Conservation (phyloP, 1,140 invertebrate genomes). For the Choristoneura fumiferana region DNA sequence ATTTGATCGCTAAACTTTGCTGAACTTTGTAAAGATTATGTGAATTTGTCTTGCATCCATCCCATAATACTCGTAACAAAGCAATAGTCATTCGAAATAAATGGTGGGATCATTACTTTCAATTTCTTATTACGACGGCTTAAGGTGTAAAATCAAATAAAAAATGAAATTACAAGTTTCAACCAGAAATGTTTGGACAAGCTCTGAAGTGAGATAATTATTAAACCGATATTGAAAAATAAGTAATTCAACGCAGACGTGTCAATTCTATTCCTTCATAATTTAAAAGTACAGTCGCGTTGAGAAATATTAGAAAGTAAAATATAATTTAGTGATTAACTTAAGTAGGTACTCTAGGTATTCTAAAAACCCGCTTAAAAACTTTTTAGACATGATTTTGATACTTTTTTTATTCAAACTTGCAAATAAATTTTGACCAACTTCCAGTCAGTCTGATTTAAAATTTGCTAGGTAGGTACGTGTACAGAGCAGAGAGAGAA, state of each 20-base stretch:
- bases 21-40: not conserved
- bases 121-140: not conserved
- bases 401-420: too few species aligned
- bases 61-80: conserved; percentile 9
- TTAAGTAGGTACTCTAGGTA: too few species aligned
- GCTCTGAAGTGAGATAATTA: conserved; percentile 28
- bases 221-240: conserved; percentile 30
- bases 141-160: not conserved
- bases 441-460: too few species aligned
- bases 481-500: too few species aligned
- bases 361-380: too few species aligned
- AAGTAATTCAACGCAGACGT: conserved; percentile 30
- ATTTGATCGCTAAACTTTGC: too few species aligned
- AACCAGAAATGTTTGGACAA: conserved; percentile 31
- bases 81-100: conserved; percentile 9
- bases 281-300: conserved; percentile 22
- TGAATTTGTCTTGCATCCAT: not conserved
- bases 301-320: not conserved
- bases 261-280: conserved; percentile 25
- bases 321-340: too few species aligned
- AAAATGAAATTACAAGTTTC: not conserved
- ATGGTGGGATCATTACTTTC: not conserved
- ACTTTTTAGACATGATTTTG: too few species aligned
- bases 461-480: too few species aligned
- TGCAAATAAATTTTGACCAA: too few species aligned